Evolutionary conservation across 2,113 vertebrate species (phyloP).

Genomic region (Oreochromis spilurus): DNA sequence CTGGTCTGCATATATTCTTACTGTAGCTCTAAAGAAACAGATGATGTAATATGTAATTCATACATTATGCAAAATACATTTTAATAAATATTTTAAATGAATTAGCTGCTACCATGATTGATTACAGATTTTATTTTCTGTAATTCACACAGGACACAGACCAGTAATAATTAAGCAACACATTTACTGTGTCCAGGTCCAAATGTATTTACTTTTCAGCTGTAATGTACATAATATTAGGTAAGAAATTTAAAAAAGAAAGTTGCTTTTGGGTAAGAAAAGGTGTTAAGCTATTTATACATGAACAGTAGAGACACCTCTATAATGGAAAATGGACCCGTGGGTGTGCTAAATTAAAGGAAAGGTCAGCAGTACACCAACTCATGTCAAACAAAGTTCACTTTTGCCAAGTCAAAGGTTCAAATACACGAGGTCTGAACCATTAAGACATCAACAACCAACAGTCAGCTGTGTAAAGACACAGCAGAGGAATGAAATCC

Average conservation of each 20-base stretch:
- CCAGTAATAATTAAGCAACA: neutral
- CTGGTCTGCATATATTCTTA: conserved; percentile 7
- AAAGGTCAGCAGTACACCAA: neutral
- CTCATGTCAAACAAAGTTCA: neutral
- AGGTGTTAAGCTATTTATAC: neutral
- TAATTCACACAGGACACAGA: neutral
- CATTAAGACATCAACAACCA: neutral
- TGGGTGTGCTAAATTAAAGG: neutral
- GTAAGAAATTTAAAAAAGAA: neutral
- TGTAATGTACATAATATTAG: neutral
- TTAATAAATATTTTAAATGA: neutral
- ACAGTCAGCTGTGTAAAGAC: neutral
- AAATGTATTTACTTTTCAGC: neutral
- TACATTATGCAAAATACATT: neutral
- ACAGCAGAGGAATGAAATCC: neutral
- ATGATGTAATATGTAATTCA: neutral
- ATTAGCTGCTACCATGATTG: neutral
- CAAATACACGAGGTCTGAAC: neutral
- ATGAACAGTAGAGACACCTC: neutral
- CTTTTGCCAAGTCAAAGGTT: neutral
- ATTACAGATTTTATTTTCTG: neutral
- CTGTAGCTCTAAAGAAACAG: neutral
- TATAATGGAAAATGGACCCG: neutral
- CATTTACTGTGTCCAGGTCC: neutral
- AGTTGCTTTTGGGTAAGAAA: neutral